phyloP scores from a whole-genome alignment of 2,888 invertebrate species.

The Empis stercorea region DNA sequence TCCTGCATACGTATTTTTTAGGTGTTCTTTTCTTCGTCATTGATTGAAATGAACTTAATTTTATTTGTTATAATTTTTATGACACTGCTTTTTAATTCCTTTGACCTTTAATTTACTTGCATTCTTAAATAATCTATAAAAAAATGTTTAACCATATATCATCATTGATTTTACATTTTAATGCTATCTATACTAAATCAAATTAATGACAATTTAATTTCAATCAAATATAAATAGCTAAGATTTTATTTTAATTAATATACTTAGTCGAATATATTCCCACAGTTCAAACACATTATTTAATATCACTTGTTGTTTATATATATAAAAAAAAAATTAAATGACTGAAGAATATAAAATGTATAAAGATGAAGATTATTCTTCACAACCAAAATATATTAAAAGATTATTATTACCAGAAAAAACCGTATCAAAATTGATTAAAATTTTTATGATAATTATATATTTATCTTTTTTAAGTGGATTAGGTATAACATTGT shows the following conservation, averaged over 20 bases:
- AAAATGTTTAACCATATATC: too few relatives aligned
- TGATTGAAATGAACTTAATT: too few relatives aligned
- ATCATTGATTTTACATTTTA: too few relatives aligned
- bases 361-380: neutral
- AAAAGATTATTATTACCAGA: conserved; percentile 20
- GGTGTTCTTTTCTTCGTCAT: too few relatives aligned
- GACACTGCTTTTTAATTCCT: too few relatives aligned
- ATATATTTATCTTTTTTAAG: conserved; percentile 30
- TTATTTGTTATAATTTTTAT: too few relatives aligned
- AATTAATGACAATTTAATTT: neutral
- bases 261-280: too few relatives aligned
- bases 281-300: neutral
- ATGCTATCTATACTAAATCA: neutral
- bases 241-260: neutral
- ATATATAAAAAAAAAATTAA: conserved; percentile 7
- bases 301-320: conserved; percentile 6
- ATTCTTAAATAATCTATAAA: too few relatives aligned
- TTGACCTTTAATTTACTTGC: too few relatives aligned
- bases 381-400: conserved; percentile 21
- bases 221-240: conserved; percentile 4
- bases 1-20: too few relatives aligned
- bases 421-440: conserved; percentile 5
- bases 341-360: conserved; percentile 7
- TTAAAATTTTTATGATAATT: conserved; percentile 26
- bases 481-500: conserved; percentile 29